A percentile compares a stretch with the other conserved stretches of the same genome.
These are phyloP conservation scores for Nothocercus nigrocapillus DNA, from an alignment of 2,113 vertebrate species.

Conservation along the genomic window DNA sequence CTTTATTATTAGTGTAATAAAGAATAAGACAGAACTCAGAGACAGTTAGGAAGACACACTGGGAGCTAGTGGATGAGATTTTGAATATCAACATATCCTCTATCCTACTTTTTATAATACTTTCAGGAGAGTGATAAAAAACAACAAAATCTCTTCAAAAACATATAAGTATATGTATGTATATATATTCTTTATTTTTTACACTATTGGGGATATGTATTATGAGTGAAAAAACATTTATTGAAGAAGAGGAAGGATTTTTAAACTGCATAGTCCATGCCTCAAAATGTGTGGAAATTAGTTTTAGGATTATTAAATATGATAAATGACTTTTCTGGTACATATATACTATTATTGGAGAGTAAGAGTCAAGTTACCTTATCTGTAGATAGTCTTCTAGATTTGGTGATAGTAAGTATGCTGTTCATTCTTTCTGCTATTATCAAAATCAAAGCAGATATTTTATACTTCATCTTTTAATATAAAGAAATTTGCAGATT, in stretches of 20 bases:
- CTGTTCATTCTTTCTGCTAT: background rate
- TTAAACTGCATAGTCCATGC: background rate
- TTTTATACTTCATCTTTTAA: background rate
- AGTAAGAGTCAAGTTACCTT: background rate
- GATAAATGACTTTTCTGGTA: accelerated
- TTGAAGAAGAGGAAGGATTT: background rate
- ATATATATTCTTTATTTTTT: background rate
- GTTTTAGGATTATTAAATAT: background rate
- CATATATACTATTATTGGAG: background rate
- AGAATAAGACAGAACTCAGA: background rate
- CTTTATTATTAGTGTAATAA: background rate
- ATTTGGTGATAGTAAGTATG: background rate
- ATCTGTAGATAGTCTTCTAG: background rate
- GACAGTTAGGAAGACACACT: background rate
- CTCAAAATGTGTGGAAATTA: background rate
- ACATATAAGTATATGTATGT: background rate
- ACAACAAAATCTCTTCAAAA: background rate
- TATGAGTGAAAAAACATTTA: background rate
- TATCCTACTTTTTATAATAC: background rate
- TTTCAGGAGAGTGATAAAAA: background rate
- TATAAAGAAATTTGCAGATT: background rate
- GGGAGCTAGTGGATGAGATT: background rate
- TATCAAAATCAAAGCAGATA: background rate
- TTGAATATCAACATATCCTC: accelerated
- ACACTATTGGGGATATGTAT: background rate